phyloP scores from a whole-genome alignment of 2,888 invertebrate genomes.

The Leptinotarsa peninsularis region DNA sequence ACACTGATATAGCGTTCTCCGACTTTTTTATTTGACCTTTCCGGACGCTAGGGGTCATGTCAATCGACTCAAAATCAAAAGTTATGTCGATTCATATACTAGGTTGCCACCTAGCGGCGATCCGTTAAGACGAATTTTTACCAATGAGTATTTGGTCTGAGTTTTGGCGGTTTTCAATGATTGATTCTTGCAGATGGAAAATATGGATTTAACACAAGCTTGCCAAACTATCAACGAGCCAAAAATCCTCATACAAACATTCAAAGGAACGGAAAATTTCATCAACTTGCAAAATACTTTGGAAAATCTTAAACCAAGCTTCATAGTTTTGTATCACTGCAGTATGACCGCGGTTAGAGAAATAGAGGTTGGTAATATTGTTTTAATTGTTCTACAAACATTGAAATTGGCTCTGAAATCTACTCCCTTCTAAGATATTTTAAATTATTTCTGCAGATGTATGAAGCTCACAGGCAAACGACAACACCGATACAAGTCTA shows the following conservation, averaged over 20 bases:
- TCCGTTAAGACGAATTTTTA: too few species aligned
- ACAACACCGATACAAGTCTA: constrained; percentile 78
- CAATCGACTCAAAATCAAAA: too few species aligned
- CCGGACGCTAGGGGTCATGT: too few species aligned
- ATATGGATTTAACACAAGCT: constrained; percentile 75
- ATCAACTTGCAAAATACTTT: constrained; percentile 80
- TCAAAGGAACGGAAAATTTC: constrained; percentile 79
- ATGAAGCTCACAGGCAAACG: constrained; percentile 73
- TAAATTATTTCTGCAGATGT: constrained; percentile 68
- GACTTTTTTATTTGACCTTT: too few species aligned
- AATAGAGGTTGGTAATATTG: constrained; percentile 76
- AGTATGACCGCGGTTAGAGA: constrained; percentile 90
- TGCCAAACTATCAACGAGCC: constrained; percentile 71
- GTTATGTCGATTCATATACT: too few species aligned
- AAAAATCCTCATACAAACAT: constrained; percentile 80
- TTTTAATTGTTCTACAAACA: not conserved
- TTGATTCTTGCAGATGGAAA: constrained; percentile 70
- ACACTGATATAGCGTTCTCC: too few species aligned
- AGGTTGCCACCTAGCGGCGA: too few species aligned
- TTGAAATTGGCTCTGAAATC: constrained; percentile 6
- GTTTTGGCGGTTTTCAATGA: constrained; percentile 37
- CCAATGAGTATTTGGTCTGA: not conserved
- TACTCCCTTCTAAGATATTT: not conserved
- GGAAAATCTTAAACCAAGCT: constrained; percentile 78
- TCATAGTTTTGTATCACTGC: constrained; percentile 90